Percentiles rank a stretch among this genome's conserved stretches.
Evolutionary conservation across 2,797 vertebrate species (phyloP).

Genomic region (Acipenser ruthenus): DNA sequence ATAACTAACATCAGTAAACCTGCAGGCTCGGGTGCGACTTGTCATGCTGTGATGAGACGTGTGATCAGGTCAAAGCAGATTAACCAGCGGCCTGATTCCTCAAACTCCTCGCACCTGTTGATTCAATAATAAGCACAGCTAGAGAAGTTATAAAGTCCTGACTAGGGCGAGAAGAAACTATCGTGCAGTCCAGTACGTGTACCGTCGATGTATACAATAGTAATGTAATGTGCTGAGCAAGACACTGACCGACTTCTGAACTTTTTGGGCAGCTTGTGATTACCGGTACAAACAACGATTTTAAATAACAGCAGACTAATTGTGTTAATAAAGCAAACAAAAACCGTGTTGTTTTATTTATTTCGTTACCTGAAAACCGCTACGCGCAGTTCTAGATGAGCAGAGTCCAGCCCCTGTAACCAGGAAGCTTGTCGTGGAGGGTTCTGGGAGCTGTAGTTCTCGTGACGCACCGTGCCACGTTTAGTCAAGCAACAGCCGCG

Average conservation of each 20-base stretch:
- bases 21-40: too few relatives aligned
- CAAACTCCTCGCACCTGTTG: too few relatives aligned
- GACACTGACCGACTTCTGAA: background rate
- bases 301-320: background rate
- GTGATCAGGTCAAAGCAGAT: too few relatives aligned
- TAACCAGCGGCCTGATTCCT: too few relatives aligned
- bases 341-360: background rate
- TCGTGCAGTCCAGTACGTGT: background rate
- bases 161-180: background rate
- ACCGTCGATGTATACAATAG: background rate
- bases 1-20: too few relatives aligned
- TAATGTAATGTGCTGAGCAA: background rate
- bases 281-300: background rate
- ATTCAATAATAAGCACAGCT: too few relatives aligned
- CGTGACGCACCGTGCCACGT: too few relatives aligned
- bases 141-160: too few relatives aligned
- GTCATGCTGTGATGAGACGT: too few relatives aligned
- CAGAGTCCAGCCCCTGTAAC: constrained; percentile 19
- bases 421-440: constrained; percentile 19
- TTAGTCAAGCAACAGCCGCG: too few relatives aligned
- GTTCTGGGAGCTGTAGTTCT: constrained; percentile 42
- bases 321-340: background rate
- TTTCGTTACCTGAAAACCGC: constrained; percentile 17
- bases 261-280: background rate
- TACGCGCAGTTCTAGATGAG: constrained; percentile 25